Evolutionary conservation across 2,113 vertebrate species (phyloP), one percentile per base, ranked within the genome.

Genomic region (Trichechus manatus): DNA sequence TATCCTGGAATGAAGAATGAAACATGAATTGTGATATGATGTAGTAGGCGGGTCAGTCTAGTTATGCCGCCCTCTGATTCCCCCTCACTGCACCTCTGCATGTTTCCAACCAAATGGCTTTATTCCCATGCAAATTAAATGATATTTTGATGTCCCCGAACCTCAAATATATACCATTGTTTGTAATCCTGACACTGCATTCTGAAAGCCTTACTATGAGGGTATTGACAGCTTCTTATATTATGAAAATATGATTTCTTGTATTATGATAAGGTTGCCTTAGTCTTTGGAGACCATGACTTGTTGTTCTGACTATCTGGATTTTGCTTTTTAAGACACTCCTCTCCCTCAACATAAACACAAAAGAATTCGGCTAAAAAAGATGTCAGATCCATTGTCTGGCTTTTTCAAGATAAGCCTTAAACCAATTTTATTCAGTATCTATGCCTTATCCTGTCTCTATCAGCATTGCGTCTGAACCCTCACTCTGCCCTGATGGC

Each of bases 311-410:
- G 47, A 78, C 15, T 80, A 44, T 14, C 25, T 90, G 31, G 15
- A 59, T 87, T 92, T 95, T 92, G 23, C 36, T 64, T 85, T n/a
- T 87, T 92, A 89, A 81, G 25, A 78, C 4, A 78, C 19, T 66
- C 15, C 6, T 86, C 31, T 68, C 47, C 5, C 15, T 89, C 50
- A 84, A 42, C 36, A 72, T 33, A 87, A 25, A 89, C 25, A 33
- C 15, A 61, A 17, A 39, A 61, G 8, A 61, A 83, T 84, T 31
- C 3, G 44, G 29, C 66, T 42, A 20, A 47, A 39, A 39, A 74
- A 74, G 70, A 74, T 17, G 39, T 36, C n/a, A 33, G 13, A 90
- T 47, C 17, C 72, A 59, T 3, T 7, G 79, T 84, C 20, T 56
- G 27, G 0, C 4, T 63, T 63, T 89, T 89, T 87, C 47, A n/a